Evolutionary conservation across 2,888 invertebrate genomes (phyloP).

Genomic region (Vanessa cardui): DNA sequence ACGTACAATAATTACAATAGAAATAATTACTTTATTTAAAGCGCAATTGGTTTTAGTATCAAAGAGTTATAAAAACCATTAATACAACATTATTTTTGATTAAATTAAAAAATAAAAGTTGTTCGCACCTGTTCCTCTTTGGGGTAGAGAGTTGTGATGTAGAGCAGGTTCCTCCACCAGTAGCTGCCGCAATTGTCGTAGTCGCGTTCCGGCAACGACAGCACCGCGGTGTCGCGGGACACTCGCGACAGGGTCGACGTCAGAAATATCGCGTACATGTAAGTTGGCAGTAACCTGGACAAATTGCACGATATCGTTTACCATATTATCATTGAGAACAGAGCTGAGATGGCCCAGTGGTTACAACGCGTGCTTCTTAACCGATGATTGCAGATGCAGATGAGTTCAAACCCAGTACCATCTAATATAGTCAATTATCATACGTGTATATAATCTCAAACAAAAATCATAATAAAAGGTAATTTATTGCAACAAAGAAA

Average conservation of each 20-base stretch:
- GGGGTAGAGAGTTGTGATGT: conserved; percentile 84
- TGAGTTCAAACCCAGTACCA: too few species aligned
- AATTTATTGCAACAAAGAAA: too few species aligned
- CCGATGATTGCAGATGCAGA: too few species aligned
- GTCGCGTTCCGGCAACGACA: conserved; percentile 82
- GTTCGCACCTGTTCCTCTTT: conserved; percentile 75
- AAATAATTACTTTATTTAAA: too few species aligned
- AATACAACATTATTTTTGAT: too few species aligned
- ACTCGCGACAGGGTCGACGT: conserved; percentile 68
- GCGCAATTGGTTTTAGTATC: not conserved
- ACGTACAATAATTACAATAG: not conserved
- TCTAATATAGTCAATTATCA: too few species aligned
- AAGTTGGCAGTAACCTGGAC: conserved; percentile 83
- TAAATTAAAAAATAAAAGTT: not conserved
- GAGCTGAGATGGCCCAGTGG: too few species aligned
- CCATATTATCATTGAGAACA: too few species aligned
- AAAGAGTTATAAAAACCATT: too few species aligned
- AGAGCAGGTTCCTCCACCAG: conserved; percentile 86
- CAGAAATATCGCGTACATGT: conserved; percentile 80
- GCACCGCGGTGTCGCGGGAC: conserved; percentile 49
- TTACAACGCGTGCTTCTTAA: too few species aligned
- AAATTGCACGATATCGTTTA: not conserved
- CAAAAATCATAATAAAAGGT: too few species aligned
- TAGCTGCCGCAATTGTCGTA: conserved; percentile 80
- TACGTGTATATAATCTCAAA: too few species aligned